Evolutionary conservation across 2,113 vertebrate genomes (phyloP).

Genomic region (Rhombomys opimus): DNA sequence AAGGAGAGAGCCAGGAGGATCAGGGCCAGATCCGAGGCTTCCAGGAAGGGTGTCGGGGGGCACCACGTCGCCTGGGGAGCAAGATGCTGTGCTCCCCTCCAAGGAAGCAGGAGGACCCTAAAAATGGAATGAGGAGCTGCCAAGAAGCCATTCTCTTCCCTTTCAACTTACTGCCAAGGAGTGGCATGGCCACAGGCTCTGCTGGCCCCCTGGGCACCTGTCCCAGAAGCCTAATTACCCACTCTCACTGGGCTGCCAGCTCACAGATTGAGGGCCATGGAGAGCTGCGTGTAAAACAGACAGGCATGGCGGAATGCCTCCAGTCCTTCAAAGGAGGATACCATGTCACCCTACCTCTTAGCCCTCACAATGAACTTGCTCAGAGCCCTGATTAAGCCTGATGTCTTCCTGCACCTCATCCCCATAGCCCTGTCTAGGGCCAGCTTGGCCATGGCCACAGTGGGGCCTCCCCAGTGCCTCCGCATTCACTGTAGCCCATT

Average conservation of each 20-base stretch:
- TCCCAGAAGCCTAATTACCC: conserved; percentile 74
- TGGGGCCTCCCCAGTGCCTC: not conserved
- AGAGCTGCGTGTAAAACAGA: conserved; percentile 6
- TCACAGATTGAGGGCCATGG: conserved; percentile 14
- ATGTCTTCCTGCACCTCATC: not conserved
- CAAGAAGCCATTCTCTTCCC: not conserved
- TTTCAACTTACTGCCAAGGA: conserved; percentile 66
- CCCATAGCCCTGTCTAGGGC: not conserved
- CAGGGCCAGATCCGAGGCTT: not conserved
- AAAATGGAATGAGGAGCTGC: conserved; percentile 11
- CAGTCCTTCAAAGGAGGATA: not conserved
- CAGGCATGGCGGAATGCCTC: not conserved
- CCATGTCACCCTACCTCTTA: not conserved
- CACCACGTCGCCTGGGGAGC: not conserved
- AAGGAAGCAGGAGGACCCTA: conserved; percentile 25
- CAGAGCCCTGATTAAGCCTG: accelerated
- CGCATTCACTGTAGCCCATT: accelerated
- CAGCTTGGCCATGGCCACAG: not conserved
- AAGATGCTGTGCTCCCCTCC: not conserved
- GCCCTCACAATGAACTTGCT: not conserved
- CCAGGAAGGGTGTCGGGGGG: not conserved
- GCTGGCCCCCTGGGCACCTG: conserved; percentile 72
- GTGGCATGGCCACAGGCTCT: conserved; percentile 24
- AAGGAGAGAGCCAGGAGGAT: not conserved
- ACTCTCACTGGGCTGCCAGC: conserved; percentile 13